A percentile compares a stretch with the other conserved stretches of the same genome.
phyloP scores from a whole-genome alignment of 2,888 invertebrate species.

The Drosophila demipolita region DNA sequence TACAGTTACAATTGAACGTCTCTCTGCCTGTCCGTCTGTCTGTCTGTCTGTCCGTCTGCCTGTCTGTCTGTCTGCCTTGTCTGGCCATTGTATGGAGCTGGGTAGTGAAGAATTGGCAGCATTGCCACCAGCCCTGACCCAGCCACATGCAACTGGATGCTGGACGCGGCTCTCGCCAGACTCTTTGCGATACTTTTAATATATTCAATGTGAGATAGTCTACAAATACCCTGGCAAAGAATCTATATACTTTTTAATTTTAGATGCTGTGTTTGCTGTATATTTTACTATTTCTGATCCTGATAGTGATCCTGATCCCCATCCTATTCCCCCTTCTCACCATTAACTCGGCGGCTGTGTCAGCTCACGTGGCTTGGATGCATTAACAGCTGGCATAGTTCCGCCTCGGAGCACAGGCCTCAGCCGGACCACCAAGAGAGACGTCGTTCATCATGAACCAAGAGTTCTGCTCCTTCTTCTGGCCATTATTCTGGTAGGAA shows the following conservation, averaged over 20 bases:
- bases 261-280: no score
- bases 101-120: neutral
- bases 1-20: constrained; percentile 56
- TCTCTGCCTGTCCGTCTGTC: neutral
- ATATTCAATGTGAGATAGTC: constrained; percentile 19
- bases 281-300: no score
- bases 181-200: constrained; percentile 25
- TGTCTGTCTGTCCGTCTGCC: neutral
- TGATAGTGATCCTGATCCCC: no score
- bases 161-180: neutral
- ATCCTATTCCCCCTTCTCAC: no score
- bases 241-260: no score
- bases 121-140: constrained; percentile 28
- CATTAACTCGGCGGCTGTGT: no score
- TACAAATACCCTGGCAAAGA: no score
- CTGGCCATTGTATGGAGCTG: constrained; percentile 43
- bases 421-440: neutral
- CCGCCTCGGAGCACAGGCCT: no score
- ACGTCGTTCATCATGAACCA: neutral
- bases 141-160: constrained; percentile 23
- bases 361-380: no score
- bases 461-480: no score
- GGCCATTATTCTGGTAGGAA: no score
- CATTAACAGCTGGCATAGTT: no score
- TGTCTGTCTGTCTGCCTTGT: constrained; percentile 4